Base-by-base conservation (phyloP, 2,888 invertebrate genomes). In the Dynastes tityus region DNA sequence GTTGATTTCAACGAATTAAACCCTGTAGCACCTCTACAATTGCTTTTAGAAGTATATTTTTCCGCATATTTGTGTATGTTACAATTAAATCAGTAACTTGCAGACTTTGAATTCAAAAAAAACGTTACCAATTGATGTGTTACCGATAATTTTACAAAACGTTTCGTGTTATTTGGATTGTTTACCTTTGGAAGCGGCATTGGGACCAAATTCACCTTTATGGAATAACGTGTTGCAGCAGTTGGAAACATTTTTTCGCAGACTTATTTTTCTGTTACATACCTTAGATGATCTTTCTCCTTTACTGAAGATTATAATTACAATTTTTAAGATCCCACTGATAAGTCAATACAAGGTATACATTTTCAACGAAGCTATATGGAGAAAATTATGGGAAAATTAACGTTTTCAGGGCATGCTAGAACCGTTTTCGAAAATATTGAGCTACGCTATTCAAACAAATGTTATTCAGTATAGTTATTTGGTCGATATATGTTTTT, bases 1-100 rank as follows among this genome's bases (percentile, higher is more conserved):
- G 93, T 97, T 29, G 99, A 99, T 89, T 99, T 99, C 90, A 95
- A 95, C 86, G 99, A 99, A 88, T 89, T 99, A 78, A 98, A 97
- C 87, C 97, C 98, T 1, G 95, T 98, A 79, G 96, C 97, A 8
- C 98, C 99, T 11, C 90, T 99, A 80, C 98, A 98, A 87, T 91
- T 97, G 82, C 91, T 99, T 40, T 92, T 98, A 16, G 97, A 98
- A 90, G 94, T 94, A 88, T 80, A 61, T 13, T 1, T 29, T 2
- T 61, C 6, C 13, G 13, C 1, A 55, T 61, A 22, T 8, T 6
- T 29, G 8, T 61, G 8, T 61, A 2, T 4, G 53, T 55, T 16
- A 16, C 11, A 55, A 55, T 55, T 55, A 55, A 55, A 55, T 16
- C 13, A n/a, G 1, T 5, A 6, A 16, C 78, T 87, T 90, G 80